These are phyloP conservation scores for Drosophila nr. perissopoda DNA, from an alignment of 2,888 invertebrate genomes.

Conservation along the genomic window DNA sequence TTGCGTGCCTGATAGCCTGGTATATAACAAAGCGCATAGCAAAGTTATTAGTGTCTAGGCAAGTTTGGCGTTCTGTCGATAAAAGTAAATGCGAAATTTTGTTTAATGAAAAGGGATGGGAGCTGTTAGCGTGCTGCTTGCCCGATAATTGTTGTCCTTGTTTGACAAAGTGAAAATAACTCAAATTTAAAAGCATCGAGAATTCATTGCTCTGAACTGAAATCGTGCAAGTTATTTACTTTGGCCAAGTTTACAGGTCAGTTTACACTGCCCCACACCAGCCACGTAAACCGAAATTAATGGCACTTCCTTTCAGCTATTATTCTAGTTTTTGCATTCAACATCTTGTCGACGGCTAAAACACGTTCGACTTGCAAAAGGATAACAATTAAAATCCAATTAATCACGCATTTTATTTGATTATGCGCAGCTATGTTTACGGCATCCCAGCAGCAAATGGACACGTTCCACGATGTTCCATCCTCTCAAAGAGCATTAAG, in stretches of 20 bases:
- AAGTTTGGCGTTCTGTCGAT: constrained; percentile 55
- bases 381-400: constrained; percentile 79
- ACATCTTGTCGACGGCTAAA: constrained; percentile 46
- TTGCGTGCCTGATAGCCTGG: constrained; percentile 55
- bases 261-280: constrained; percentile 11
- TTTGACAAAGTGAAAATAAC: constrained; percentile 51
- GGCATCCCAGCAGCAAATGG: constrained; percentile 46
- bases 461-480: constrained; percentile 47
- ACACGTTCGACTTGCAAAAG: constrained; percentile 70
- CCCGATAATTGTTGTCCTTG: constrained; percentile 51
- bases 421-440: constrained; percentile 67
- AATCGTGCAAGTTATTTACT: constrained; percentile 56
- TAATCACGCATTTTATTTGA: constrained; percentile 80
- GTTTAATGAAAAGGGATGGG: constrained; percentile 26
- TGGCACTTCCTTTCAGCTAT: constrained; percentile 71
- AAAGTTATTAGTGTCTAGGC: constrained; percentile 58
- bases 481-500: not conserved
- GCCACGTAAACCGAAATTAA: constrained; percentile 59
- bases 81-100: constrained; percentile 63
- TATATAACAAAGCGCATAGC: constrained; percentile 45
- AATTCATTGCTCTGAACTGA: constrained; percentile 29
- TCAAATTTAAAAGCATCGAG: constrained; percentile 40
- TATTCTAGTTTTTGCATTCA: constrained; percentile 58
- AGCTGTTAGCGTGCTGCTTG: constrained; percentile 11
- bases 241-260: constrained; percentile 42